These are phyloP conservation scores for Muscicapa comitata DNA, from an alignment of 2,797 vertebrate species.

Conservation along the genomic window DNA sequence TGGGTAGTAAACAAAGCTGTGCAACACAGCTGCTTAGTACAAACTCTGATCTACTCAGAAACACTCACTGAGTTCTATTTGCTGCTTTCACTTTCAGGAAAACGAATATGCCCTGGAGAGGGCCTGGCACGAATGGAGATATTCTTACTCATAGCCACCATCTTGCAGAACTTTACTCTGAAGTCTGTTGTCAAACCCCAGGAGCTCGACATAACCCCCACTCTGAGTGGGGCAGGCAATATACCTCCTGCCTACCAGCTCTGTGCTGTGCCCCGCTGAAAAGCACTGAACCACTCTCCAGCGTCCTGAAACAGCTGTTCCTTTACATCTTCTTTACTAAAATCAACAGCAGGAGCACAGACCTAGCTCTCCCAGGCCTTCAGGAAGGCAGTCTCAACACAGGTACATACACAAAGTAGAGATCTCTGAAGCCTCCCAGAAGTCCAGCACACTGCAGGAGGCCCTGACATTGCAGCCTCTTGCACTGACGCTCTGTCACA, in stretches of 20 bases:
- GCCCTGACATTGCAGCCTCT: not conserved
- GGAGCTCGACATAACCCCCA: not conserved
- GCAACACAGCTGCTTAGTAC: not conserved
- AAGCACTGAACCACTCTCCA: not conserved
- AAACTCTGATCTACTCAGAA: not conserved
- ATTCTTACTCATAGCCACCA: constrained; percentile 24
- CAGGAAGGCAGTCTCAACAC: not conserved
- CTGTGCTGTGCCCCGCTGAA: not conserved
- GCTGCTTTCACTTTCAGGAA: constrained; percentile 53
- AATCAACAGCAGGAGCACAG: not conserved
- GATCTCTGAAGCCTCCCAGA: not conserved
- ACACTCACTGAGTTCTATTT: not conserved
- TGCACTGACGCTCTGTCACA: rapidly evolving
- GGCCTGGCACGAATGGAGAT: constrained; percentile 68
- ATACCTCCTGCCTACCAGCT: not conserved
- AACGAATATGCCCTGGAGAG: constrained; percentile 68
- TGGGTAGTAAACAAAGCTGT: not conserved
- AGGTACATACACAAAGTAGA: not conserved
- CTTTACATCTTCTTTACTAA: not conserved
- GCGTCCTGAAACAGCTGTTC: not conserved
- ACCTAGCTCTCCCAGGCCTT: not conserved
- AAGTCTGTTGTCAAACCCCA: constrained; percentile 32
- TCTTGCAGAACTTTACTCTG: constrained; percentile 72
- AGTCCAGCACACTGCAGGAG: rapidly evolving
- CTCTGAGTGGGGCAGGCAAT: not conserved